Evolutionary conservation across 2,113 vertebrate genomes (phyloP), one percentile per base, ranked within the genome.

Genomic region (Syngnathoides biaculeatus): DNA sequence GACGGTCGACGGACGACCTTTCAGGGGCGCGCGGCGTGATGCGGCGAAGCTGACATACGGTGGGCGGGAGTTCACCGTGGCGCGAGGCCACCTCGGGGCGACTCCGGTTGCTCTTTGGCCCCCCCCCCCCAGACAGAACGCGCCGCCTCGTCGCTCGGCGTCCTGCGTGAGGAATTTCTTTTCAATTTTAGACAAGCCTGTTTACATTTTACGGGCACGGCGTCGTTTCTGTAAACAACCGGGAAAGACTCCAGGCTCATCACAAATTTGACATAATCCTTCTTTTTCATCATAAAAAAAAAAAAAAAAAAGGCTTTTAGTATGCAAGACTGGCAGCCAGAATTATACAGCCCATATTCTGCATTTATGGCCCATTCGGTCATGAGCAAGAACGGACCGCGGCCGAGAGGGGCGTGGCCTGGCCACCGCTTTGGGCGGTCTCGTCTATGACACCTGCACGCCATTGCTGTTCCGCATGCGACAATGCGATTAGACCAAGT

Each of bases 71-170:
- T 84, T 86, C 75, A 80, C 3, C 27, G 62, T 30, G 53, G 84
- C 85, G 75, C 83, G 79, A 86, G 79, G 82, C 79, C 81, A 78
- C 77, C 84, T 75, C 77, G 40, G 40, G 82, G 78, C 82, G 65
- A 74, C 68, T 50, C 63, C 72, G 62, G 76, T 84, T 68, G 30
- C 63, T 77, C 71, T 81, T 75, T 81, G 72, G 80, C 57, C 72
- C 82, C 75, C 78, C 83, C 2, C 2, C 30, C 2, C 5, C n/a
- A n/a, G 6, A 84, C 80, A 86, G n/a, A 24, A 68, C 71, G 69
- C 79, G 52, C 65, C 68, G 67, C 69, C 71, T 69, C 79, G 73
- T n/a, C 71, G n/a, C 12, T 59, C 17, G 39, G 30, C 17, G 2
- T 59, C 30, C 39, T 35, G 57, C 20, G 30, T 11, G 57, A 35